Evolutionary conservation across 2,888 invertebrate genomes (phyloP).

Genomic region (Xanthostigma xanthostigma): DNA sequence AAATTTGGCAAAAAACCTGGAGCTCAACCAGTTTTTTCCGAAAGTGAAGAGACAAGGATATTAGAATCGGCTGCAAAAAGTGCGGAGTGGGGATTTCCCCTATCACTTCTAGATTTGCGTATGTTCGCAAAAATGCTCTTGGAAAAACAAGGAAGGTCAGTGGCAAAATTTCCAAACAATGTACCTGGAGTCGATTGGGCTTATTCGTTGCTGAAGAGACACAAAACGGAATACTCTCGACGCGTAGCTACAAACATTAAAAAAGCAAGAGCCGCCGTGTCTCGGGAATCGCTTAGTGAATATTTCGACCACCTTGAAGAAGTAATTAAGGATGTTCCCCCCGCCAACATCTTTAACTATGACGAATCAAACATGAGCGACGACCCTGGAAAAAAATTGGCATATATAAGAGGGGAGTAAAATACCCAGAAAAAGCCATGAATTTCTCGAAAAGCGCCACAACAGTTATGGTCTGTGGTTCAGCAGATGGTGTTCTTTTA

Average conservation of each 20-base stretch:
- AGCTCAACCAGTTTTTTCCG: slow-evolving; percentile 4
- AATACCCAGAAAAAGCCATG: slow-evolving; percentile 20
- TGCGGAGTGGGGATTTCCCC: slow-evolving; percentile 13
- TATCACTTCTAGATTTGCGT: slow-evolving; percentile 11
- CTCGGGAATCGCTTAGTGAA: slow-evolving; percentile 5
- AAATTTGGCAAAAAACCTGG: neutral
- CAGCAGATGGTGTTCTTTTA: slow-evolving; percentile 20
- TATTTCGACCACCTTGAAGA: slow-evolving; percentile 1
- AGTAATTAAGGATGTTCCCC: neutral
- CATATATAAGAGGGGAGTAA: slow-evolving; percentile 16
- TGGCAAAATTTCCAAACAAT: slow-evolving; percentile 12
- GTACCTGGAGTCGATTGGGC: slow-evolving; percentile 13
- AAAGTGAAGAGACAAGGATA: slow-evolving; percentile 2
- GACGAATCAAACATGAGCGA: slow-evolving; percentile 18
- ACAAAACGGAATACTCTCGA: slow-evolving; percentile 11
- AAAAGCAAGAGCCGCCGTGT: slow-evolving; percentile 8
- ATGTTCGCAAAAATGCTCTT: slow-evolving; percentile 12
- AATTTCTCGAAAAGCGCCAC: slow-evolving; percentile 19
- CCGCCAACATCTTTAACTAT: slow-evolving; percentile 18
- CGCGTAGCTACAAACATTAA: slow-evolving; percentile 11
- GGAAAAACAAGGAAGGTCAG: slow-evolving; percentile 6
- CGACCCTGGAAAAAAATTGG: slow-evolving; percentile 19
- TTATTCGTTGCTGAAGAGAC: slow-evolving; percentile 11
- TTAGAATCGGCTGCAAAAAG: slow-evolving; percentile 4
- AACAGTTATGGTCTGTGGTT: slow-evolving; percentile 22